Conservation (phyloP, 2,888 invertebrate species). For the Lasius platythorax region DNA sequence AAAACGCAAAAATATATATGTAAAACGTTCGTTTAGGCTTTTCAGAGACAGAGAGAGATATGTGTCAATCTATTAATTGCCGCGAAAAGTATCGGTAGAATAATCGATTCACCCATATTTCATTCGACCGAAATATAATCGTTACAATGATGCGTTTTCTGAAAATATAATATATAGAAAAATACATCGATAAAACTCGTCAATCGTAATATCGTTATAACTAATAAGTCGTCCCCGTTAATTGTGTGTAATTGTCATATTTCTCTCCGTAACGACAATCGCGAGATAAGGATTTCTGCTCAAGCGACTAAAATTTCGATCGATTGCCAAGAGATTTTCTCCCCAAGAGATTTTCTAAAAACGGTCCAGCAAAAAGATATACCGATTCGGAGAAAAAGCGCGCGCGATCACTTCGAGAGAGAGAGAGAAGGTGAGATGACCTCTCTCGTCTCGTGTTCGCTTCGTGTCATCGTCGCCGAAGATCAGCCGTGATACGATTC, state of each 20-base stretch:
- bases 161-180: constrained; percentile 18
- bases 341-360: neutral
- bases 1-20: constrained; percentile 15
- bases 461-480: neutral
- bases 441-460: neutral
- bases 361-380: neutral
- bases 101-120: neutral
- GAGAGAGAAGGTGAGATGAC: neutral
- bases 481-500: constrained; percentile 64
- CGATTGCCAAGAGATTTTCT: neutral
- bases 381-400: constrained; percentile 5
- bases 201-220: neutral
- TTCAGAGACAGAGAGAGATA: neutral
- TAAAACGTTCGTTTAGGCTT: neutral
- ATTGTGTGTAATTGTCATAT: constrained; percentile 22
- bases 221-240: neutral
- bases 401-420: constrained; percentile 20
- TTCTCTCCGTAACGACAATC: neutral
- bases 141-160: neutral
- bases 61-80: neutral
- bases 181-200: constrained; percentile 26
- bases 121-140: constrained; percentile 21
- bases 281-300: neutral
- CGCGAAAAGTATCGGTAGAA: neutral
- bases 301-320: constrained; percentile 20